Conservation (phyloP, 1,140 invertebrate species). For the Popillia japonica region DNA sequence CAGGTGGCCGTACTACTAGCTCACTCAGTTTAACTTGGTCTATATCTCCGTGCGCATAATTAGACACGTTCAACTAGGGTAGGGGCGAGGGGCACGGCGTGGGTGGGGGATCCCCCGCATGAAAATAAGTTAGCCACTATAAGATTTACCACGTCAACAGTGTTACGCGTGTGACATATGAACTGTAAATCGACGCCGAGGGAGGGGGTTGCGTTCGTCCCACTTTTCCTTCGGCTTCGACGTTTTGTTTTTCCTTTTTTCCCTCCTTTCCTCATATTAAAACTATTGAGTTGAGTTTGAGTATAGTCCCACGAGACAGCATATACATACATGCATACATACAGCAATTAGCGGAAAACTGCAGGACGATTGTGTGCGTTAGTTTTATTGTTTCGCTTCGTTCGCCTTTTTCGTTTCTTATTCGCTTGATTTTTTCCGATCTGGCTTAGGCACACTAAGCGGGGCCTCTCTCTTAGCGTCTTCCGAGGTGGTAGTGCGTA, state of each 20-base stretch:
- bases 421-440: neutral
- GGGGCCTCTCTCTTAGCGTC: no score
- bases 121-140: slow-evolving; percentile 24
- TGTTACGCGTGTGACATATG: neutral
- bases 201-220: neutral
- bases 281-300: no score
- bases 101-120: neutral
- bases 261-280: no score
- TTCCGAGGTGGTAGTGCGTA: neutral
- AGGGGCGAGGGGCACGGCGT: neutral
- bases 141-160: slow-evolving; percentile 26
- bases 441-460: neutral
- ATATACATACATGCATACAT: no score
- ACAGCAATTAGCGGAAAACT: neutral
- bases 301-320: no score
- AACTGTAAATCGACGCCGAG: no score
- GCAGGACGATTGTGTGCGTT: neutral
- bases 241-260: no score
- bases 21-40: slow-evolving; percentile 33
- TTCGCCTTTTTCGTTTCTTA: neutral
- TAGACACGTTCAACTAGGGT: slow-evolving; percentile 23
- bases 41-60: slow-evolving; percentile 37
- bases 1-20: slow-evolving; percentile 31
- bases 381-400: neutral
- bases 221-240: neutral